A percentile compares a stretch with the other conserved stretches of the same genome.
These are phyloP conservation scores for Tachystola acroxantha DNA, from an alignment of 2,888 invertebrate genomes.

Conservation along the genomic window DNA sequence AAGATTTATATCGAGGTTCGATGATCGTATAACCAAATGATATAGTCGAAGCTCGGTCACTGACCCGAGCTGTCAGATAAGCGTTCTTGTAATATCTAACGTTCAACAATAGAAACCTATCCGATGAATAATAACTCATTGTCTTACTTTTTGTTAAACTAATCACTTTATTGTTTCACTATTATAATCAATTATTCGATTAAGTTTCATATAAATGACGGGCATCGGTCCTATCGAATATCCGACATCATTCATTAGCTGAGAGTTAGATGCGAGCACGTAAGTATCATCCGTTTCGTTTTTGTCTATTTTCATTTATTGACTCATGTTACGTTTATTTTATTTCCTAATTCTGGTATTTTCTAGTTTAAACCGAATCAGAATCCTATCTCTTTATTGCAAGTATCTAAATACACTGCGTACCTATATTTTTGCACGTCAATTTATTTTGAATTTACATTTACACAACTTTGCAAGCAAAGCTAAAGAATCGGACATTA, in stretches of 20 bases:
- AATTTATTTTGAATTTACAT: no score
- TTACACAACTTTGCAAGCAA: no score
- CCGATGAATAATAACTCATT: conserved; percentile 73
- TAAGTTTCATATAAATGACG: conserved; percentile 69
- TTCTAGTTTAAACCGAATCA: no score
- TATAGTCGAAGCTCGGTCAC: conserved; percentile 48
- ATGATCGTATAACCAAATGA: conserved; percentile 73
- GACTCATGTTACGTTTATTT: neutral
- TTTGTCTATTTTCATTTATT: conserved; percentile 32
- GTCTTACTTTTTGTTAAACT: conserved; percentile 75
- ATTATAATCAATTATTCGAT: conserved; percentile 76
- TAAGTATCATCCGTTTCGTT: conserved; percentile 26
- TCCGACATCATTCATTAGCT: conserved; percentile 56
- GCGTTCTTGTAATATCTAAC: conserved; percentile 45
- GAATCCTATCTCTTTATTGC: no score
- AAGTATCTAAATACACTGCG: no score
- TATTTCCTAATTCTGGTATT: no score
- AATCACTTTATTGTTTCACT: conserved; percentile 76
- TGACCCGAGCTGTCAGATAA: conserved; percentile 56
- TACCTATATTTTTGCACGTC: no score
- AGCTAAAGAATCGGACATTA: no score
- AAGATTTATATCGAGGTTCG: conserved; percentile 62
- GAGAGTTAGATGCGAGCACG: conserved; percentile 38
- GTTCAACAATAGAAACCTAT: conserved; percentile 64
- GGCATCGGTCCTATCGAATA: conserved; percentile 53